Percentiles rank a stretch among this genome's conserved stretches.
Evolutionary conservation across 2,888 invertebrate species (phyloP).

Genomic region (Phrixothrix hirtus): DNA sequence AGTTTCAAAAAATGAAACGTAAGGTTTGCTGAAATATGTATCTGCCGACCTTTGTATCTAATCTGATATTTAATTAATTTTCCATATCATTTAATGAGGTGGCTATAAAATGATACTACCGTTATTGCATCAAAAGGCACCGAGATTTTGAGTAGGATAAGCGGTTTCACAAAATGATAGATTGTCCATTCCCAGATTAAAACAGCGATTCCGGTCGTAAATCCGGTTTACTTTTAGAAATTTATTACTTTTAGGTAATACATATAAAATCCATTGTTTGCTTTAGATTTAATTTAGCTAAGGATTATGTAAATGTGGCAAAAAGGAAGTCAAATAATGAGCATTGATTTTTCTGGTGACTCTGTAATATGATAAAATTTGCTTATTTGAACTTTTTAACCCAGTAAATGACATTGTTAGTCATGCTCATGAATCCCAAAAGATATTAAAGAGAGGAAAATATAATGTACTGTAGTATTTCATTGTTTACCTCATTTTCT

Average conservation of each 20-base stretch:
- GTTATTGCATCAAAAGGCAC: neutral
- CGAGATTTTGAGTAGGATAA: slow-evolving; percentile 14
- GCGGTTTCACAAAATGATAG: slow-evolving; percentile 15
- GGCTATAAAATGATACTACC: neutral
- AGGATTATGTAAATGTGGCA: slow-evolving; percentile 7
- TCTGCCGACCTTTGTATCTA: no score
- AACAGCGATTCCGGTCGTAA: slow-evolving; percentile 14
- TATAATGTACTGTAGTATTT: neutral
- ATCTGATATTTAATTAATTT: neutral
- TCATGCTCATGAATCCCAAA: neutral
- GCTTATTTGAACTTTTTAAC: no score
- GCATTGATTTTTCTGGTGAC: no score
- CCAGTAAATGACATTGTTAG: no score
- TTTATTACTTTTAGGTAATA: slow-evolving; percentile 21
- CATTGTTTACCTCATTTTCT: slow-evolving; percentile 9
- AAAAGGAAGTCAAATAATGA: neutral
- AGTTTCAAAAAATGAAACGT: no score
- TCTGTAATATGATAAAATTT: no score
- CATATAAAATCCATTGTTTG: slow-evolving; percentile 8
- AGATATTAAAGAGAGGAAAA: neutral
- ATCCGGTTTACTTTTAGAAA: slow-evolving; percentile 19
- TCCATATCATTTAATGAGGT: neutral
- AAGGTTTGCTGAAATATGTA: no score
- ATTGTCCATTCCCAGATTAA: slow-evolving; percentile 15
- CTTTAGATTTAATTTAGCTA: slow-evolving; percentile 4